A percentile compares a stretch with the other conserved stretches of the same genome.
These are phyloP conservation scores for Callithrix jacchus DNA, from an alignment of 2,113 vertebrate genomes.

Conservation along the genomic window DNA sequence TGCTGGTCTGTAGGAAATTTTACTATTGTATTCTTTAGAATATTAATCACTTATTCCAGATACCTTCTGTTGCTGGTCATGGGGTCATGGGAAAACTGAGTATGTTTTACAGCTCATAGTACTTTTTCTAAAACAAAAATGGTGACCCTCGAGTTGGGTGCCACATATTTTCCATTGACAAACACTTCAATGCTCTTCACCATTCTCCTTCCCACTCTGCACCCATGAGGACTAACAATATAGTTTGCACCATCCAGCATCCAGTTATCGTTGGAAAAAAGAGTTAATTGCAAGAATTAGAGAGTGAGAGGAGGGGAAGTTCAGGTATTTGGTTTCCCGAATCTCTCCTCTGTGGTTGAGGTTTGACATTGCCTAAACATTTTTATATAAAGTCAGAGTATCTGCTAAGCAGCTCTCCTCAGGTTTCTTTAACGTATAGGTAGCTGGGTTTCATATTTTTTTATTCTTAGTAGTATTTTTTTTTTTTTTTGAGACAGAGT, in stretches of 20 bases:
- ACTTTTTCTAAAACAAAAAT: not conserved
- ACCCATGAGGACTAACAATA: too few species aligned
- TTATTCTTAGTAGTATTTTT: not conserved
- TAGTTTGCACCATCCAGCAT: too few species aligned
- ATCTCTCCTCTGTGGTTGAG: not conserved
- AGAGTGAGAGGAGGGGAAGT: not conserved
- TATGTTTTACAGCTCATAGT: fast-evolving
- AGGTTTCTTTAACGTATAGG: not conserved
- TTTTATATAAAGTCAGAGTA: not conserved
- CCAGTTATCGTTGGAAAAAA: not conserved
- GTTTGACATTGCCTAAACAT: not conserved
- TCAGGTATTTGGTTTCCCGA: fast-evolving
- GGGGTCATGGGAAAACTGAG: too few species aligned
- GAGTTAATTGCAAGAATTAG: too few species aligned
- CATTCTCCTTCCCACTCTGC: too few species aligned
- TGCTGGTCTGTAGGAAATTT: too few species aligned
- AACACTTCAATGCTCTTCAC: not conserved
- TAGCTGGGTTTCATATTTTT: not conserved
- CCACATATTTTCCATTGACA: not conserved
- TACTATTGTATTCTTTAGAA: not conserved
- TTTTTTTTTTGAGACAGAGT: too few species aligned
- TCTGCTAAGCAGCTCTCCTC: not conserved
- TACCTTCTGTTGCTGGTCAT: not conserved
- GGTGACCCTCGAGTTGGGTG: not conserved
- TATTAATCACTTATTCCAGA: too few species aligned